A percentile compares a stretch with the other conserved stretches of the same genome.
phyloP scores from a whole-genome alignment of 2,888 invertebrate genomes.

The Sinohyriopsis cumingii region DNA sequence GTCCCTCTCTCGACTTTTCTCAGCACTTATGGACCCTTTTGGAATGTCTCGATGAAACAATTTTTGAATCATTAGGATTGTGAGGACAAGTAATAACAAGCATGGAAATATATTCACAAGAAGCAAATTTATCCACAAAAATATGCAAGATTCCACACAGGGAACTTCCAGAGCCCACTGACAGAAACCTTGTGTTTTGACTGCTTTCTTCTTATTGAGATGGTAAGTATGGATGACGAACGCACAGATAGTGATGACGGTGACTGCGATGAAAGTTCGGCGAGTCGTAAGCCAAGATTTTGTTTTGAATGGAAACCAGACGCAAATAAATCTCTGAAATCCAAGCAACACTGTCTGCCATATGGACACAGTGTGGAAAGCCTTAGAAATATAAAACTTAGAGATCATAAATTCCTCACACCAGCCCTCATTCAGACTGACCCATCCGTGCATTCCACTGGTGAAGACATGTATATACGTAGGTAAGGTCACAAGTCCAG shows the following conservation, averaged over 20 bases:
- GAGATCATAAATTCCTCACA: conserved; percentile 19
- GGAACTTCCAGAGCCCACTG: conserved; percentile 10
- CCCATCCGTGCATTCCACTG: too few relatives aligned
- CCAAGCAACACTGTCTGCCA: conserved; percentile 39
- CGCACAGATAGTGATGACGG: conserved; percentile 15
- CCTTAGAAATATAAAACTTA: conserved; percentile 20
- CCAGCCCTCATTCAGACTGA: conserved; percentile 2
- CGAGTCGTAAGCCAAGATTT: conserved; percentile 13
- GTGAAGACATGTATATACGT: conserved; percentile 9
- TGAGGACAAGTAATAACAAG: conserved; percentile 20
- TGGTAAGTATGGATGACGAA: conserved; percentile 22
- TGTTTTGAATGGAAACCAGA: conserved; percentile 23
- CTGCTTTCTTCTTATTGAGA: conserved; percentile 10
- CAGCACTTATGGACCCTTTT: conserved; percentile 8
- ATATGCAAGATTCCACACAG: conserved; percentile 13
- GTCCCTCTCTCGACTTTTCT: conserved; percentile 9
- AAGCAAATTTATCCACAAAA: conserved; percentile 18
- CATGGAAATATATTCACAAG: conserved; percentile 31
- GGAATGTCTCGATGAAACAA: conserved; percentile 8
- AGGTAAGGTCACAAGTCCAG: conserved; percentile 16
- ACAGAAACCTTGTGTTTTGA: too few relatives aligned
- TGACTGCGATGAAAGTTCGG: conserved; percentile 6
- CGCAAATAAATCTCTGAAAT: conserved; percentile 30
- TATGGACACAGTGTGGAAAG: conserved; percentile 34
- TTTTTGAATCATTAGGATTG: conserved; percentile 20